Percentiles rank a stretch among this genome's conserved stretches.
These are phyloP conservation scores for Uria aalge DNA, from an alignment of 2,113 vertebrate genomes.

Conservation along the genomic window DNA sequence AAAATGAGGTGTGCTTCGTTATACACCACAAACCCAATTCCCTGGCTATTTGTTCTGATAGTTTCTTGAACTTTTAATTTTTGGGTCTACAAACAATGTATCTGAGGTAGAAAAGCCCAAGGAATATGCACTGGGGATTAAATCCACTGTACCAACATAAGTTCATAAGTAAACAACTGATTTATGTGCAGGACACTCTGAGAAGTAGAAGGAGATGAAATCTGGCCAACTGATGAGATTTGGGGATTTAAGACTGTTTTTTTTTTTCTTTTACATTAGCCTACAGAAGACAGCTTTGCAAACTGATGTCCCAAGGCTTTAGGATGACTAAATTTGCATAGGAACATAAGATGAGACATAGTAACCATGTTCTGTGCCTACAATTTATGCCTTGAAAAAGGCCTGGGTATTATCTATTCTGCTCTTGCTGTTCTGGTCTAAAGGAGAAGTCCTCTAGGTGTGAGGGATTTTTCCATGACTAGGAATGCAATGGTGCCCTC, in stretches of 20 bases:
- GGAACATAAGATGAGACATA: not conserved
- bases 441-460: not conserved
- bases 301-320: not conserved
- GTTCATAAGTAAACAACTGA: not conserved
- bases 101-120: not conserved
- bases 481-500: conserved; percentile 59
- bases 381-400: not conserved
- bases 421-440: not conserved
- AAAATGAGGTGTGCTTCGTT: not conserved
- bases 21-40: not conserved
- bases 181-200: not conserved
- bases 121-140: not conserved
- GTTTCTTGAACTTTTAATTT: not conserved
- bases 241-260: not conserved
- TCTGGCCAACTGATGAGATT: not conserved
- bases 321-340: not conserved
- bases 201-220: not conserved
- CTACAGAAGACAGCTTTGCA: not conserved
- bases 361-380: not conserved
- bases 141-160: not conserved
- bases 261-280: not conserved
- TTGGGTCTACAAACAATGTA: not conserved
- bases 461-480: not conserved
- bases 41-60: not conserved
- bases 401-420: not conserved